These are phyloP conservation scores for Sorex maritimensis DNA, from an alignment of 2,797 vertebrate species.

Conservation along the genomic window DNA sequence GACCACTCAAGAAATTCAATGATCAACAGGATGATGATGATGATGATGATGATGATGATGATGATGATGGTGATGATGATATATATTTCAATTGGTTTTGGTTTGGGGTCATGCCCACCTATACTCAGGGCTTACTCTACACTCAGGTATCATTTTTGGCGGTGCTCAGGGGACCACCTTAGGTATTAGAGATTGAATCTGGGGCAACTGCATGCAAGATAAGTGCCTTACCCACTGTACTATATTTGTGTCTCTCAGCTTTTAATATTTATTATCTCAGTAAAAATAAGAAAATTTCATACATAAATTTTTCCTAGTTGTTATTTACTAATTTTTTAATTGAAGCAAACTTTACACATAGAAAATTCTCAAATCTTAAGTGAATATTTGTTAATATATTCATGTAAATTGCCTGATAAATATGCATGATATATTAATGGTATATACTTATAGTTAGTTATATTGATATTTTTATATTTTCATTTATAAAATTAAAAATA, in stretches of 20 bases:
- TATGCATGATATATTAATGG: too few species aligned
- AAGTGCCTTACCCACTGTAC: too few species aligned
- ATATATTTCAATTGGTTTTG: constrained; percentile 26
- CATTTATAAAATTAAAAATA: background rate
- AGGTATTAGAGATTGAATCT: too few species aligned
- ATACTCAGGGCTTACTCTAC: too few species aligned
- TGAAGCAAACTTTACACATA: background rate
- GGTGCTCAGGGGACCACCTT: too few species aligned
- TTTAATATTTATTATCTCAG: background rate
- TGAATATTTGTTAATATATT: background rate
- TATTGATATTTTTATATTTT: background rate
- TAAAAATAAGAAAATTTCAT: background rate
- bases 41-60: too few species aligned
- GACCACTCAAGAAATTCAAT: too few species aligned
- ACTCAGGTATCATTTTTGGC: too few species aligned
- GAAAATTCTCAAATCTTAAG: constrained; percentile 11
- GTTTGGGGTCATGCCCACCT: background rate
- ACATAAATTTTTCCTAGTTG: background rate
- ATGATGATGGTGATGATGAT: too few species aligned
- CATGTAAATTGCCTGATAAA: background rate
- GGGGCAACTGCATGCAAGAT: too few species aligned
- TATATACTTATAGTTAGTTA: too few species aligned
- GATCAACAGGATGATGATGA: too few species aligned
- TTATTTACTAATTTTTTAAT: constrained; percentile 19
- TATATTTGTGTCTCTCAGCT: background rate